Base-by-base conservation (phyloP, 2,888 invertebrate species). In the Pammene aurita region DNA sequence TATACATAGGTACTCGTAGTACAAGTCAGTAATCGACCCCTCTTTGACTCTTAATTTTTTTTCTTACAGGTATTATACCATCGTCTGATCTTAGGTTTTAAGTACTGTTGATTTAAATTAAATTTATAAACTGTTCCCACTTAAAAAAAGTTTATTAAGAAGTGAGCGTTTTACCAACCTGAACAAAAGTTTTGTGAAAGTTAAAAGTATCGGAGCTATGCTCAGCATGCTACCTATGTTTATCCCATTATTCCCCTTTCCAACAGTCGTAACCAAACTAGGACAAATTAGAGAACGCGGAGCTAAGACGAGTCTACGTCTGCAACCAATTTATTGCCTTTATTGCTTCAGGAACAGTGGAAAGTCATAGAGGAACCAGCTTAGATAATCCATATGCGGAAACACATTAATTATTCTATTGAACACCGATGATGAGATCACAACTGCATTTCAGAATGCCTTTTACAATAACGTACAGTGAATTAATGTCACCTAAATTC, bases 301-400 rank as follows among this genome's bases (percentile, higher is more conserved):
- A 52, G 38, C 50, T 41, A 34, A 42, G 67, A 67, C 48, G 67
- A 67, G 42, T 48, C 55, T 14, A 62, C 48, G 55, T 55, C 55
- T 42, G 42, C 50, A 42, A 48, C 41, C 56, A 57, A 67, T 67
- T 67, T 67, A 67, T 67, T 52, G 41, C 42, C 48, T 42, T 38
- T 5, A 34, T 38, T 46, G 18, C 62, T 13, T 63, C 34, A 42
- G 42, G 34, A 62, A 42, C 50, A 67, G 26, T 63, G 56, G 42
- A 63, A 48, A 11, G 62, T 18, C 50, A 62, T 41, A 62, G 62
- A 62, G 13, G 50, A 26, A 61, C 57, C 38, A 7, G n/a, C 61
- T 38, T 52, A 50, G 50, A 41, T n/a, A 26, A 44, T 44, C 54
- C 34, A n/a, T 44, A 44, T 58, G 58, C 26, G 58, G n/a, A 5